Evolutionary conservation across 2,888 invertebrate species (phyloP).

Genomic region (Venustoraphidia nigricollis): DNA sequence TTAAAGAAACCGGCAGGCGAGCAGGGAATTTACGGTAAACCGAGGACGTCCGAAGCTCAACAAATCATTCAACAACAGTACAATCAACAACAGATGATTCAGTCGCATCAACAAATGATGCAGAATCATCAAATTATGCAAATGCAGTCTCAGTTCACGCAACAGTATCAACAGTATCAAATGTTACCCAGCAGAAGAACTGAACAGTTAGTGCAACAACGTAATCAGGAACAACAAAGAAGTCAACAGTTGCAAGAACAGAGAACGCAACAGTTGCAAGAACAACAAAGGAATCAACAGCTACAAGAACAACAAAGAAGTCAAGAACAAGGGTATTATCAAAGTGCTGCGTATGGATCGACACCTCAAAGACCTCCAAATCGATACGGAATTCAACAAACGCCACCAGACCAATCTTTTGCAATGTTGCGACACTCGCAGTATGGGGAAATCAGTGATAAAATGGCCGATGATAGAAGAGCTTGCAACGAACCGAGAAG

Average conservation of each 20-base stretch:
- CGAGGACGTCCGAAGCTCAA: slow-evolving; percentile 33
- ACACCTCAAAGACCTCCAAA: slow-evolving; percentile 17
- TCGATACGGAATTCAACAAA: slow-evolving; percentile 14
- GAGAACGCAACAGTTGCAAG: slow-evolving; percentile 23
- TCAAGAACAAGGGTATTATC: slow-evolving; percentile 25
- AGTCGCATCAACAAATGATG: slow-evolving; percentile 29
- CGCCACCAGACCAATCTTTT: slow-evolving; percentile 17
- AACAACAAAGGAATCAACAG: slow-evolving; percentile 15
- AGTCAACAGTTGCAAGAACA: slow-evolving; percentile 22
- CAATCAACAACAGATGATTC: slow-evolving; percentile 26
- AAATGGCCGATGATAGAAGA: slow-evolving; percentile 12
- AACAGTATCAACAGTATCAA: slow-evolving; percentile 13
- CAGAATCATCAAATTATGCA: slow-evolving; percentile 19
- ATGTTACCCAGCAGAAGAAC: slow-evolving; percentile 31
- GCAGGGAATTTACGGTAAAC: slow-evolving; percentile 45
- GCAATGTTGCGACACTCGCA: slow-evolving; percentile 16
- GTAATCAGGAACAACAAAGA: slow-evolving; percentile 18
- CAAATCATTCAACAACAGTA: slow-evolving; percentile 23
- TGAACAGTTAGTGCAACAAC: slow-evolving; percentile 23
- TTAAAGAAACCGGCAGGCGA: slow-evolving; percentile 32
- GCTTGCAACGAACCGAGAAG: slow-evolving; percentile 33
- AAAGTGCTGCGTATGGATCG: background rate
- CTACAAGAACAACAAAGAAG: slow-evolving; percentile 40
- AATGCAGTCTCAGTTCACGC: slow-evolving; percentile 16
- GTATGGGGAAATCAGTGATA: slow-evolving; percentile 11